A percentile compares a stretch with the other conserved stretches of the same genome.
Evolutionary conservation across 2,797 vertebrate species (phyloP).

Genomic region (Orientallactaga sibirica): DNA sequence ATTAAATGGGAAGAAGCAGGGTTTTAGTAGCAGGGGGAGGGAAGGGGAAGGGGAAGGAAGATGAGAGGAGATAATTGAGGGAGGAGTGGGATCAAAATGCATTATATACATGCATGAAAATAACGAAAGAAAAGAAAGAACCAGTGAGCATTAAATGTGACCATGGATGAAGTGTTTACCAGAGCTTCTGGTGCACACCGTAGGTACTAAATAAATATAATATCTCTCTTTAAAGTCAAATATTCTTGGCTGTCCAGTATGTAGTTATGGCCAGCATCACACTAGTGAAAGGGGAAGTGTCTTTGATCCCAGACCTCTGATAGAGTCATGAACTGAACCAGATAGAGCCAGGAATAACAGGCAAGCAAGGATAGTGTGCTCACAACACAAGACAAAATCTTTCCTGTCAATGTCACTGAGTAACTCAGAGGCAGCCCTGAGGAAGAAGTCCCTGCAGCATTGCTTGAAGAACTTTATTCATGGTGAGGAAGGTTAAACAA

Average conservation of each 20-base stretch:
- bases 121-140: background rate
- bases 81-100: too few species aligned
- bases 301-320: background rate
- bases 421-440: background rate
- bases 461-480: constrained; percentile 40
- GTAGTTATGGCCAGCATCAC: background rate
- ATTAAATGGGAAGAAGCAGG: too few species aligned
- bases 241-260: background rate
- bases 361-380: background rate
- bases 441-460: constrained; percentile 41
- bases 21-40: too few species aligned
- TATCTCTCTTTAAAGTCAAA: background rate
- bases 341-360: background rate
- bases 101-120: too few species aligned
- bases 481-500: background rate
- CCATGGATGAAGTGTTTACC: background rate
- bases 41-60: too few species aligned
- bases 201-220: background rate
- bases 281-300: background rate
- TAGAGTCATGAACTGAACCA: background rate
- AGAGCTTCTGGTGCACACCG: background rate
- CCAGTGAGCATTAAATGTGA: background rate
- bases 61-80: too few species aligned
- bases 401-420: background rate
- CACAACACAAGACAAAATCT: background rate